Conservation (phyloP, 2,113 vertebrate genomes). For the Butastur rufipennis region DNA sequence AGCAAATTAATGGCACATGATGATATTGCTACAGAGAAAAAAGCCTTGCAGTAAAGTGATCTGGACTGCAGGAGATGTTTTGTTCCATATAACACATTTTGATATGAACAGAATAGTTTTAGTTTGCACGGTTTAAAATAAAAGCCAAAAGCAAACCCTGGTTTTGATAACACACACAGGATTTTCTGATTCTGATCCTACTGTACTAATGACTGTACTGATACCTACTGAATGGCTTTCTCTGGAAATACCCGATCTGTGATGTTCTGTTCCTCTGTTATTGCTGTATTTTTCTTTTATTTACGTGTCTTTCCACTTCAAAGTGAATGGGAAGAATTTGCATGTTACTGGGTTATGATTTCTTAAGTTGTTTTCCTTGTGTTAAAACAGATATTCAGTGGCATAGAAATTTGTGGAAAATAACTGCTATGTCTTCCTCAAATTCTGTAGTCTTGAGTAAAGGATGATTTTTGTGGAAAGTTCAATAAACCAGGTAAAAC, state of each 20-base stretch:
- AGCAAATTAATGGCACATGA: slow-evolving; percentile 4
- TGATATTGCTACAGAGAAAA: slow-evolving; percentile 6
- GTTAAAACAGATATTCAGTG: neutral
- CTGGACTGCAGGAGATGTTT: slow-evolving; percentile 31
- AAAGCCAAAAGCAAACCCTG: neutral
- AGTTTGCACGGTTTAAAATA: neutral
- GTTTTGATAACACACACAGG: neutral
- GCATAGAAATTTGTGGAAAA: neutral
- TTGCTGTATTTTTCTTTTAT: neutral
- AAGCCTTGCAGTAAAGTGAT: slow-evolving; percentile 4
- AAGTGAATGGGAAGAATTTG: neutral
- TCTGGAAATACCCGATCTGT: neutral
- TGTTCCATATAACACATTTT: neutral
- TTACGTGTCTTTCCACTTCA: neutral
- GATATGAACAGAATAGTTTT: neutral
- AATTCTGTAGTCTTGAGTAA: neutral
- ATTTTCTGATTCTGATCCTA: neutral
- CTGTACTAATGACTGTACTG: neutral
- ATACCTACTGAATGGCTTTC: neutral
- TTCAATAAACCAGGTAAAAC: neutral
- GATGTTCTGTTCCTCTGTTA: neutral
- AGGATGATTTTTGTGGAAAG: neutral
- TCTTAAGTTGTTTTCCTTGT: neutral
- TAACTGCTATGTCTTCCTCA: neutral
- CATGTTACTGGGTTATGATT: neutral